Conservation (phyloP, 2,888 invertebrate species). For the Sipunculus nudus region DNA sequence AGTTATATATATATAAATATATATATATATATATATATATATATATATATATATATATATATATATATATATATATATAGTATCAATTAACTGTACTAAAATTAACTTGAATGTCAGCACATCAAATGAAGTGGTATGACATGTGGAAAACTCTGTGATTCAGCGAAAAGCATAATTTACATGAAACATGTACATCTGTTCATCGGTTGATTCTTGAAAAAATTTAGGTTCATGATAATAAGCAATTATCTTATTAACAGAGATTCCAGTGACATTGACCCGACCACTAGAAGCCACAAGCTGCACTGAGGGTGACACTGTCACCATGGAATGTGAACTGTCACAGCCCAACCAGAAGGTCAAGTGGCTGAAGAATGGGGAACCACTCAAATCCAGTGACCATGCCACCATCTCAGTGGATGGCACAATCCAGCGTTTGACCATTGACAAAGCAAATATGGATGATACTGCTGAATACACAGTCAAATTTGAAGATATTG, state of each 20-base stretch:
- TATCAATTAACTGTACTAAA: no score
- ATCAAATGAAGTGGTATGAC: no score
- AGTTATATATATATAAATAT: no score
- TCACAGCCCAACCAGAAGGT: conserved; percentile 50
- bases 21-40: no score
- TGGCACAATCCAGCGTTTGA: conserved; percentile 49
- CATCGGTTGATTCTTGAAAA: no score
- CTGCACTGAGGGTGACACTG: conserved; percentile 53
- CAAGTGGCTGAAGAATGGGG: conserved; percentile 58
- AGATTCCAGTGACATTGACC: conserved; percentile 53
- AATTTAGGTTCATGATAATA: no score
- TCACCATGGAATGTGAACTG: conserved; percentile 55
- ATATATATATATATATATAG: no score
- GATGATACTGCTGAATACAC: conserved; percentile 51
- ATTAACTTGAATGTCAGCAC: no score
- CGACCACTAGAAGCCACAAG: conserved; percentile 52
- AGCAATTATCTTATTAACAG: conserved; percentile 36
- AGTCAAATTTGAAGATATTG: conserved; percentile 53
- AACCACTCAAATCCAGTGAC: conserved; percentile 52
- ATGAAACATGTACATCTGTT: no score
- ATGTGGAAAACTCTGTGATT: no score
- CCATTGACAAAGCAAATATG: conserved; percentile 45
- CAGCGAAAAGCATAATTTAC: no score
- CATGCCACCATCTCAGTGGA: conserved; percentile 41
- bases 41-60: no score